Conservation (phyloP, 1,140 invertebrate species). For the Bursaphelenchus mucronatus region DNA sequence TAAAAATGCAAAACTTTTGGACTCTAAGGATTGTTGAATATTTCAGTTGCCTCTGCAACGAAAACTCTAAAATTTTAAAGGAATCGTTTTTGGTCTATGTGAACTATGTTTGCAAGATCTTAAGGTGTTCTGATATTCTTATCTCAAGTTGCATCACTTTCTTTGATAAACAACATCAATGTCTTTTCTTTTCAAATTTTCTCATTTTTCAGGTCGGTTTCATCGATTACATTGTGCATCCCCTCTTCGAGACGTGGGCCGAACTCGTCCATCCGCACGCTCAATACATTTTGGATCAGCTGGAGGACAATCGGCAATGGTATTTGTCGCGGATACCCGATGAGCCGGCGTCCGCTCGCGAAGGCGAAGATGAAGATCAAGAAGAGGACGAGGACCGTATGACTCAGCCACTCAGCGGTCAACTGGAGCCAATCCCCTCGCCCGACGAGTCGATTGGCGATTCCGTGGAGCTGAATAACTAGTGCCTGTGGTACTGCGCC, state of each 20-base stretch:
- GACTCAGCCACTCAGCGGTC: slow-evolving; percentile 3
- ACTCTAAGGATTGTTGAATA: too few species aligned
- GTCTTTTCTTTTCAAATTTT: slow-evolving; percentile 19
- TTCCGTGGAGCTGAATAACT: neutral
- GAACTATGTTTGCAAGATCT: slow-evolving; percentile 2
- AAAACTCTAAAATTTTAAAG: slow-evolving; percentile 1
- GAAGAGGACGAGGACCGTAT: neutral
- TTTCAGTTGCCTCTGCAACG: too few species aligned
- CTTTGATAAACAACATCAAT: slow-evolving; percentile 14
- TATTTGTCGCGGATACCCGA: slow-evolving; percentile 65
- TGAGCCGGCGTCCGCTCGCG: slow-evolving; percentile 31
- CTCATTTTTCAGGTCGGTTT: slow-evolving; percentile 77
- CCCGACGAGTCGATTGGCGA: slow-evolving; percentile 16
- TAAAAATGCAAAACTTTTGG: too few species aligned
- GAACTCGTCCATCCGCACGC: slow-evolving; percentile 97
- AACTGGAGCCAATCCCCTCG: slow-evolving; percentile 16
- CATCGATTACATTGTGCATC: slow-evolving; percentile 98
- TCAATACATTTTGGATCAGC: slow-evolving; percentile 89
- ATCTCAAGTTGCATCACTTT: neutral
- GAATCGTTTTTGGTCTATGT: slow-evolving; percentile 9
- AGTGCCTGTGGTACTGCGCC: too few species aligned
- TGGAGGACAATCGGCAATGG: slow-evolving; percentile 97
- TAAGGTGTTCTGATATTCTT: neutral
- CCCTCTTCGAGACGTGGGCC: slow-evolving; percentile 98
- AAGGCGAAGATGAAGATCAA: neutral